phyloP scores from a whole-genome alignment of 2,888 invertebrate species.

The Orthonychiurus folsomi region DNA sequence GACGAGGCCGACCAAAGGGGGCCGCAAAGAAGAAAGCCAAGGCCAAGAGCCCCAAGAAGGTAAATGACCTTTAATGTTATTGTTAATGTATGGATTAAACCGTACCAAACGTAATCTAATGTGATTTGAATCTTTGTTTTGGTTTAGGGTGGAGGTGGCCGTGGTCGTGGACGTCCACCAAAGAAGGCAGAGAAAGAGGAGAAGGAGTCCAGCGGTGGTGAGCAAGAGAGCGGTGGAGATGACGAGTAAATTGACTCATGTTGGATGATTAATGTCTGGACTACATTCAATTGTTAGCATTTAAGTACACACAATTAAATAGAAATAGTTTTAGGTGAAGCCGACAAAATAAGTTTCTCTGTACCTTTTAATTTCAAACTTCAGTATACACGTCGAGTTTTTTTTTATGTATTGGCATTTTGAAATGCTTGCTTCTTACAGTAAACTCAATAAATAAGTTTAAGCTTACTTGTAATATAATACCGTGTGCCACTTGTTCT shows the following conservation, averaged over 20 bases:
- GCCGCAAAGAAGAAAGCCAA: slow-evolving; percentile 47
- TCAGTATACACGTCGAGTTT: neutral
- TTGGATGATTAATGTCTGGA: neutral
- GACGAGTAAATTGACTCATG: slow-evolving; percentile 25
- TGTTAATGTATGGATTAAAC: neutral
- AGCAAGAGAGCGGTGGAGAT: slow-evolving; percentile 22
- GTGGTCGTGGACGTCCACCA: slow-evolving; percentile 31
- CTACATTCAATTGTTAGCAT: neutral
- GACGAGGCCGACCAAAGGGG: slow-evolving; percentile 52
- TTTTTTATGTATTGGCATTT: slow-evolving; percentile 4
- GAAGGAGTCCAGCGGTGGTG: slow-evolving; percentile 31
- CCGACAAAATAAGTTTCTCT: neutral
- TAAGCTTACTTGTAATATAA: neutral
- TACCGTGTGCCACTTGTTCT: too few relatives aligned
- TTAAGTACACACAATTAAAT: too few relatives aligned
- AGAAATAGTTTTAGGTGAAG: too few relatives aligned
- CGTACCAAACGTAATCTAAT: too few relatives aligned
- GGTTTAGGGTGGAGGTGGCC: slow-evolving; percentile 27
- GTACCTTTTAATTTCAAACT: neutral
- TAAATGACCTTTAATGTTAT: slow-evolving; percentile 21
- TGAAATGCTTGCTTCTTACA: slow-evolving; percentile 4
- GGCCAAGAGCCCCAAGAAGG: slow-evolving; percentile 41
- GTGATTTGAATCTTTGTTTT: too few relatives aligned
- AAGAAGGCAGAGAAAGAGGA: slow-evolving; percentile 29
- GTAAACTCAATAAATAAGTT: slow-evolving; percentile 4